A percentile compares a stretch with the other conserved stretches of the same genome.
phyloP scores from a whole-genome alignment of 2,888 invertebrate genomes.

The Ophioninae sp. region DNA sequence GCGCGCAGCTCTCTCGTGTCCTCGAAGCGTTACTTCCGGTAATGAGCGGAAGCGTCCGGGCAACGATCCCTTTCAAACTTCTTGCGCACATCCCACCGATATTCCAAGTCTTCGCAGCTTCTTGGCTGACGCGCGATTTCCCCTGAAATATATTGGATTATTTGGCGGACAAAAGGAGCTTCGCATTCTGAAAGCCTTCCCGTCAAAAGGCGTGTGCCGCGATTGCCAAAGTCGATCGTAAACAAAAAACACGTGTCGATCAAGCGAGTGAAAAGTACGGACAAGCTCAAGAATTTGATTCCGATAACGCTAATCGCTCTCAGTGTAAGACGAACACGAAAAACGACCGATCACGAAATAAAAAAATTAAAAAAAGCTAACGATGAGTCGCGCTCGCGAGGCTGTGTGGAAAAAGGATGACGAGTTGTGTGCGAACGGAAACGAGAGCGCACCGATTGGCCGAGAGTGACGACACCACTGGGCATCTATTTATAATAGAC shows the following conservation, averaged over 20 bases:
- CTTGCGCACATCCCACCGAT: neutral
- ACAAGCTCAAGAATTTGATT: neutral
- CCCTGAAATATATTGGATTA: neutral
- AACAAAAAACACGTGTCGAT: neutral
- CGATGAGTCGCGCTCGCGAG: neutral
- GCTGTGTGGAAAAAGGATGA: neutral
- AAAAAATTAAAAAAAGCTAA: too few species aligned
- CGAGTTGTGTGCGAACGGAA: constrained; percentile 40
- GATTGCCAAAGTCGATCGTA: neutral
- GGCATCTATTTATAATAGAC: constrained; percentile 74
- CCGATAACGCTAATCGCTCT: constrained; percentile 2
- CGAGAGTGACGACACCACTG: constrained; percentile 72
- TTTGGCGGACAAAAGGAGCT: constrained; percentile 5
- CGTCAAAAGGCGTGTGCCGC: neutral
- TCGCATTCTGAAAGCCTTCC: neutral
- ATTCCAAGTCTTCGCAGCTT: neutral
- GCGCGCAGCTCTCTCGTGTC: constrained; percentile 41
- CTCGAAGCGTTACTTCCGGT: constrained; percentile 36
- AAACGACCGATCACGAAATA: neutral
- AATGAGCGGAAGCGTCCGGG: constrained; percentile 40
- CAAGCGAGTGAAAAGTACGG: neutral
- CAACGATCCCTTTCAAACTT: neutral
- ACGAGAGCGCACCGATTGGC: constrained; percentile 69
- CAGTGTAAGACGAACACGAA: neutral
- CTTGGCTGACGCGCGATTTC: neutral